Evolutionary conservation across 1,140 invertebrate genomes (phyloP), one percentile per base, ranked within the genome.

Genomic region (Grapholita molesta): DNA sequence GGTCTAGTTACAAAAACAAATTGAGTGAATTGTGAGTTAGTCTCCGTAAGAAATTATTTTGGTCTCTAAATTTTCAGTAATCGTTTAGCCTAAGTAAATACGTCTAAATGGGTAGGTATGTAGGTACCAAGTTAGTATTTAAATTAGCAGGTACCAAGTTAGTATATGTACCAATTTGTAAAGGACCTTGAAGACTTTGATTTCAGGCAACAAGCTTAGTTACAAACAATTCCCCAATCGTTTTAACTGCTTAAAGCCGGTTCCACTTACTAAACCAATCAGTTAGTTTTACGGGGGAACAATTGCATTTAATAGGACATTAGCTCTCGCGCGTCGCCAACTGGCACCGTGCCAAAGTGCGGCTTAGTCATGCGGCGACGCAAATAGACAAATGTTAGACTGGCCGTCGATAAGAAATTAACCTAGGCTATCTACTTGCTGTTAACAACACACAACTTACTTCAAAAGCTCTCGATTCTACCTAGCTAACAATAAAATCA

Each of bases 231-330:
- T 70, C 65, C 70, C 64, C 9, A 67, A 35, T 67, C 53, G 64
- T 72, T n/a, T n/a, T 67, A 74, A 73, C 66, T 70, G 65, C 42
- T 68, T 55, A 68, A 30, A 66, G n/a, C 68, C 38, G 64, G 61
- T 67, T 25, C 67, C 67, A 70, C 57, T 75, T 73, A 72, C 70
- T 69, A 67, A 67, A 71, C 67, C 69, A 72, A 70, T 72, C 61
- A 74, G 67, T 83, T 74, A 68, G 74, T 74, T 72, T 71, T 80
- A 74, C 64, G 70, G 71, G 64, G 48, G 69, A 78, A 78, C 72
- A 78, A 78, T 77, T 68, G 65, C 69, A 74, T 76, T 74, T 76
- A 80, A 76, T 79, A 75, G 71, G 72, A 67, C 70, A 80, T 79
- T 75, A 78, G 72, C 76, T 77, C 55, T 70, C 52, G 52, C 38